Conservation (phyloP, 2,113 vertebrate genomes). For the Myodes glareolus region DNA sequence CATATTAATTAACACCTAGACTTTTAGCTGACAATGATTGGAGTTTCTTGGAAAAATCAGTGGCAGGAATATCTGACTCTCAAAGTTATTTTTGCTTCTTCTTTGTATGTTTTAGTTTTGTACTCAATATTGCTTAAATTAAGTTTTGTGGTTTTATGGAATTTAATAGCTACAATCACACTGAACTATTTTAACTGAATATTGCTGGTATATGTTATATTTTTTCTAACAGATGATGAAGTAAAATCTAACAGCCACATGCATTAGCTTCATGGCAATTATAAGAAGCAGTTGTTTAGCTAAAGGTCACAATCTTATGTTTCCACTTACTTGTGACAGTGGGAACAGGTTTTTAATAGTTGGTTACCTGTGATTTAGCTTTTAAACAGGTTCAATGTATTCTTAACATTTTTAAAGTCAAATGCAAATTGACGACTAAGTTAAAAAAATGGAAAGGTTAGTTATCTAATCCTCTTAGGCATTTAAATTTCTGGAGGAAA, state of each 20-base stretch:
- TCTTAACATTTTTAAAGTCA: slow-evolving; percentile 63
- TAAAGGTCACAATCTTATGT: slow-evolving; percentile 81
- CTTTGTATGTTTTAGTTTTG: slow-evolving; percentile 46
- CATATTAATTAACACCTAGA: slow-evolving; percentile 53
- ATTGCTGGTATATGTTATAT: slow-evolving; percentile 67
- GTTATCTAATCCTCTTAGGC: not conserved
- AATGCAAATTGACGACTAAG: slow-evolving; percentile 47
- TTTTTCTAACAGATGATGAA: slow-evolving; percentile 77
- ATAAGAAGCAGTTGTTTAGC: slow-evolving; percentile 75
- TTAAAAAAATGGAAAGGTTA: slow-evolving; percentile 33
- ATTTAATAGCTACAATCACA: slow-evolving; percentile 82
- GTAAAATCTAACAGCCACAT: slow-evolving; percentile 71
- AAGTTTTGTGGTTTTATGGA: slow-evolving; percentile 52
- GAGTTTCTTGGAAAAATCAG: slow-evolving; percentile 38
- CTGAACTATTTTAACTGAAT: slow-evolving; percentile 66
- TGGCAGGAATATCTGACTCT: not conserved
- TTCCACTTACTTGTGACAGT: slow-evolving; percentile 63
- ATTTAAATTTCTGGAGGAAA: slow-evolving; percentile 35
- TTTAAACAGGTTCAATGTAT: slow-evolving; percentile 49
- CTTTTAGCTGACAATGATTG: slow-evolving; percentile 47
- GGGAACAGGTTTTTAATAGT: slow-evolving; percentile 67
- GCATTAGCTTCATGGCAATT: slow-evolving; percentile 74
- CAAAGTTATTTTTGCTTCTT: slow-evolving; percentile 65
- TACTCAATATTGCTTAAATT: slow-evolving; percentile 72
- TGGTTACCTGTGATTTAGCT: slow-evolving; percentile 46